Evolutionary conservation across 2,888 invertebrate genomes (phyloP).

Genomic region (Coelinius sp.): DNA sequence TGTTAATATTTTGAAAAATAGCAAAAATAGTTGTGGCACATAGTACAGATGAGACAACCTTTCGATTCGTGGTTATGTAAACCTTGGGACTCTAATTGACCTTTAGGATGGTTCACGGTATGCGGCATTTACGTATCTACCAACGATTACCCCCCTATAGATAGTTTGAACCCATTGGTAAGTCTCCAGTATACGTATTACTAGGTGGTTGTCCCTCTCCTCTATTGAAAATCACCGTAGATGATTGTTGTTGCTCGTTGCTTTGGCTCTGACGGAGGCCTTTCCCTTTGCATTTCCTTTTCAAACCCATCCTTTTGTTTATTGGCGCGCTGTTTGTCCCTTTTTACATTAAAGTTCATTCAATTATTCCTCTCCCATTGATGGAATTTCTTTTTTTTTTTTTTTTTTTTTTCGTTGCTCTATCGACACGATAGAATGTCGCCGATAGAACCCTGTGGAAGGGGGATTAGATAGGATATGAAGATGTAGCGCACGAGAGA

Average conservation of each 20-base stretch:
- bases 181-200: background rate
- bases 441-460: no score
- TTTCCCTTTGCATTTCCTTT: slow-evolving; percentile 20
- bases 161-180: slow-evolving; percentile 1
- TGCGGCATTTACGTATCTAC: slow-evolving; percentile 65
- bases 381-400: background rate
- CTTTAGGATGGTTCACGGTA: slow-evolving; percentile 65
- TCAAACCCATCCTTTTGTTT: slow-evolving; percentile 12
- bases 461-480: no score
- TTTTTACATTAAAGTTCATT: slow-evolving; percentile 22
- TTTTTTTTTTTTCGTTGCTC: background rate
- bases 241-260: slow-evolving; percentile 19
- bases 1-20: background rate
- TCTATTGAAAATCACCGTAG: background rate
- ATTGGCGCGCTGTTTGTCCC: slow-evolving; percentile 10
- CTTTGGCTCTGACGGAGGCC: background rate
- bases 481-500: no score
- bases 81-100: slow-evolving; percentile 65
- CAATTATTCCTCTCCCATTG: slow-evolving; percentile 21
- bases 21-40: slow-evolving; percentile 20
- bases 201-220: slow-evolving; percentile 22
- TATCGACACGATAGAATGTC: background rate
- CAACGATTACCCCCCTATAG: slow-evolving; percentile 19
- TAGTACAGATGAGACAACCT: slow-evolving; percentile 63
- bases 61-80: slow-evolving; percentile 67